phyloP scores from a whole-genome alignment of 1,140 invertebrate genomes.

The Brachionus rubens region DNA sequence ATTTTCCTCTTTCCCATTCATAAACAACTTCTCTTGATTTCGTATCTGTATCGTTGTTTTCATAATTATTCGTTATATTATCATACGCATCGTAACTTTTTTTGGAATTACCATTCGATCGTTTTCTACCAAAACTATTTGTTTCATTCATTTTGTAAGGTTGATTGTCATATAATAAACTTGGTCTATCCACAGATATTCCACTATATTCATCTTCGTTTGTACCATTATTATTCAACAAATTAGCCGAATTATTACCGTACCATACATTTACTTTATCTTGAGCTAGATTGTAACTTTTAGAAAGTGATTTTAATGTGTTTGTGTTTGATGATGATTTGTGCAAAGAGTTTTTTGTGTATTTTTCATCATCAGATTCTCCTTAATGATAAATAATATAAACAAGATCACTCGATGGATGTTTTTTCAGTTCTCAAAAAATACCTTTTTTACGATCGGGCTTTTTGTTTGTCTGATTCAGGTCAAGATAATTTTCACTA shows the following conservation, averaged over 20 bases:
- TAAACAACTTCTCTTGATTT: not conserved
- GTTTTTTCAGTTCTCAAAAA: no score
- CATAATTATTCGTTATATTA: not conserved
- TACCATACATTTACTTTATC: slow-evolving; percentile 35
- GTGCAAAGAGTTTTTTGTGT: not conserved
- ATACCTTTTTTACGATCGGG: no score
- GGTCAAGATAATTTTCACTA: slow-evolving; percentile 12
- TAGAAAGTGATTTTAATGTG: not conserved
- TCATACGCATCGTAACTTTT: slow-evolving; percentile 23
- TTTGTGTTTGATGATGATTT: slow-evolving; percentile 7
- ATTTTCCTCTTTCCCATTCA: not conserved
- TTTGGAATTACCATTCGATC: not conserved
- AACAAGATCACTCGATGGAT: no score
- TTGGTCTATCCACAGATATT: slow-evolving; percentile 40
- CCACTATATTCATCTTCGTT: slow-evolving; percentile 29
- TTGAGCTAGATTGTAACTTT: not conserved
- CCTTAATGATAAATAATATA: no score
- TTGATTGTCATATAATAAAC: slow-evolving; percentile 9
- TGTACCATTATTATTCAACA: not conserved
- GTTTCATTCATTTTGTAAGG: slow-evolving; percentile 6
- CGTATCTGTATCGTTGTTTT: not conserved
- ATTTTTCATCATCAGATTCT: not conserved
- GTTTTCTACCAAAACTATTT: slow-evolving; percentile 18
- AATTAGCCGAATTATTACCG: slow-evolving; percentile 4
- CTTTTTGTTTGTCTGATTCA: slow-evolving; percentile 12